A percentile compares a stretch with the other conserved stretches of the same genome.
Conservation (phyloP, 2,888 invertebrate species). For the Pachycephus smyrnensis region DNA sequence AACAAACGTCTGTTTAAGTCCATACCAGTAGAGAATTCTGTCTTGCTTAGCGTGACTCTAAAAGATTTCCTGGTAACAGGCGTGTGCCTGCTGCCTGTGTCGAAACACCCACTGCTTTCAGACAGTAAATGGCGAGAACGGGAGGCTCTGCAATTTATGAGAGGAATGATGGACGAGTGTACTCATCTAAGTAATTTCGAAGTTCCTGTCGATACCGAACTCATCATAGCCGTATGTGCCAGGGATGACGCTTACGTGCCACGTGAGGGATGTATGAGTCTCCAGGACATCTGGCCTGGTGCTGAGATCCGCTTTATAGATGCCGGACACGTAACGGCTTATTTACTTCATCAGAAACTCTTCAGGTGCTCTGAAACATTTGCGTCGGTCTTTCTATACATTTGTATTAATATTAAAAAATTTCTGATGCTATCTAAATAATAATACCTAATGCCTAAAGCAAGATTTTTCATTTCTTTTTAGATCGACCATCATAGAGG, state of each 20-base stretch:
- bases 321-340: constrained; percentile 91
- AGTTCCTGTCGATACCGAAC: constrained; percentile 85
- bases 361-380: constrained; percentile 77
- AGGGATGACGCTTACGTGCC: constrained; percentile 93
- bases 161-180: constrained; percentile 98
- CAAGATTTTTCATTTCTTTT: constrained; percentile 46
- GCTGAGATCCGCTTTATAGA: constrained; percentile 89
- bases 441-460: background rate
- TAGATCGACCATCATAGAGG: constrained; percentile 82
- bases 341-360: constrained; percentile 85
- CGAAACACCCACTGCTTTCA: constrained; percentile 52
- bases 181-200: constrained; percentile 96
- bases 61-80: constrained; percentile 42
- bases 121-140: constrained; percentile 76
- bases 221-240: constrained; percentile 92
- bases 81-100: constrained; percentile 57
- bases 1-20: background rate
- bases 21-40: background rate
- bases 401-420: background rate
- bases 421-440: background rate
- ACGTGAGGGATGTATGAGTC: constrained; percentile 81
- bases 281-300: constrained; percentile 94
- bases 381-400: background rate
- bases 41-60: background rate
- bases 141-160: constrained; percentile 93